Percentiles rank a stretch among this genome's conserved stretches.
Conservation (phyloP, 2,797 vertebrate genomes). For the Epinephelus awoara region DNA sequence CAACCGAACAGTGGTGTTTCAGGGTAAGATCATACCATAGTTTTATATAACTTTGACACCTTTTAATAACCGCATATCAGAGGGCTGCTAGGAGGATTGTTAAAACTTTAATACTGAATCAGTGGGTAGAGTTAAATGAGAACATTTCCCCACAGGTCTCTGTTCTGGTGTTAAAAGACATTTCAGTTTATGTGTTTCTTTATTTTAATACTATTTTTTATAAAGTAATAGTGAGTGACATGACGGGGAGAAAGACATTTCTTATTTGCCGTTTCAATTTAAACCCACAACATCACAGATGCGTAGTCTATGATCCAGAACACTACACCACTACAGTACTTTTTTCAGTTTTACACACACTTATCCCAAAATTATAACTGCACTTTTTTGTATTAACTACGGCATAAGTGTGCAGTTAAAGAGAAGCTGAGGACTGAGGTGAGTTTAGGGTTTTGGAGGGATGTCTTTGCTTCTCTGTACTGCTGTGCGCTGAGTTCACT, state of each 20-base stretch:
- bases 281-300: slow-evolving; percentile 18
- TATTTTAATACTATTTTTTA: slow-evolving; percentile 34
- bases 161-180: slow-evolving; percentile 56
- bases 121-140: slow-evolving; percentile 55
- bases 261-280: slow-evolving; percentile 35
- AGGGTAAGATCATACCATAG: slow-evolving; percentile 88
- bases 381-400: slow-evolving; percentile 6
- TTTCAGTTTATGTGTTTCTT: slow-evolving; percentile 57
- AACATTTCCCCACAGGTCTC: slow-evolving; percentile 40
- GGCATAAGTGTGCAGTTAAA: background rate
- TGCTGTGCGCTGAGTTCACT: slow-evolving; percentile 2
- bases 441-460: slow-evolving; percentile 2
- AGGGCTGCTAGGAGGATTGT: slow-evolving; percentile 55
- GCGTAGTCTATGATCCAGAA: background rate
- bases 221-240: slow-evolving; percentile 43
- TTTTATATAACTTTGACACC: slow-evolving; percentile 74
- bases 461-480: background rate
- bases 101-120: slow-evolving; percentile 65
- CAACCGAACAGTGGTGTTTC: slow-evolving; percentile 95
- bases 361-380: background rate
- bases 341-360: background rate
- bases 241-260: background rate
- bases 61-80: slow-evolving; percentile 69
- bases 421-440: background rate
- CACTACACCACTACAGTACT: background rate